Evolutionary conservation across 1,140 invertebrate genomes (phyloP).

Genomic region (Sminthurinus signatus): DNA sequence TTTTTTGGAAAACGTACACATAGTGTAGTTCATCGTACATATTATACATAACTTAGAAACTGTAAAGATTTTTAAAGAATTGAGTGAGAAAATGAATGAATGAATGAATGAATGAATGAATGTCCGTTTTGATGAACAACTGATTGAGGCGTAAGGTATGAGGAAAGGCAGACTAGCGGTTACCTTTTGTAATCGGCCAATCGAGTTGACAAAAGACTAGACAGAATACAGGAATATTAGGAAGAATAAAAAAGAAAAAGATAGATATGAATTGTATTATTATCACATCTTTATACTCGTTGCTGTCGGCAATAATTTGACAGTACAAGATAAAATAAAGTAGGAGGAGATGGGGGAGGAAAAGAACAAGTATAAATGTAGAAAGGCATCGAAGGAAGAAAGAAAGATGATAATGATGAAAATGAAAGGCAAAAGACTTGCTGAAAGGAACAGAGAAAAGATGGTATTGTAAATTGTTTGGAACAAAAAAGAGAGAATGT

Average conservation of each 20-base stretch:
- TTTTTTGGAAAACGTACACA: not conserved
- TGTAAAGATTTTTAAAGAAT: no score
- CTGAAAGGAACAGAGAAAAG: not conserved
- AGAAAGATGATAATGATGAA: not conserved
- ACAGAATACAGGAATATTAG: not conserved
- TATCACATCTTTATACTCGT: conserved; percentile 1
- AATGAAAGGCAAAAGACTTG: not conserved
- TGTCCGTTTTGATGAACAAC: not conserved
- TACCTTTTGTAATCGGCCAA: not conserved
- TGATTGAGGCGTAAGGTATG: not conserved
- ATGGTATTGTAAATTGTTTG: not conserved
- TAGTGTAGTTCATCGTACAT: no score
- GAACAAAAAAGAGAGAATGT: not conserved
- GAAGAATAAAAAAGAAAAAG: not conserved
- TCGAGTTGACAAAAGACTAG: not conserved
- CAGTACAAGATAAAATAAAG: not conserved
- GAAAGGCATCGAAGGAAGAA: no score
- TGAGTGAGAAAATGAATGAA: no score
- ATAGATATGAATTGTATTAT: not conserved
- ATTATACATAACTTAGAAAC: no score
- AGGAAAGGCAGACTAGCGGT: not conserved
- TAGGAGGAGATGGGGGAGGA: not conserved
- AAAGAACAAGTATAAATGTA: no score
- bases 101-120: no score
- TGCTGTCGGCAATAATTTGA: not conserved